Conservation (phyloP, 2,888 invertebrate species). For the Ophonus ardosiacus region DNA sequence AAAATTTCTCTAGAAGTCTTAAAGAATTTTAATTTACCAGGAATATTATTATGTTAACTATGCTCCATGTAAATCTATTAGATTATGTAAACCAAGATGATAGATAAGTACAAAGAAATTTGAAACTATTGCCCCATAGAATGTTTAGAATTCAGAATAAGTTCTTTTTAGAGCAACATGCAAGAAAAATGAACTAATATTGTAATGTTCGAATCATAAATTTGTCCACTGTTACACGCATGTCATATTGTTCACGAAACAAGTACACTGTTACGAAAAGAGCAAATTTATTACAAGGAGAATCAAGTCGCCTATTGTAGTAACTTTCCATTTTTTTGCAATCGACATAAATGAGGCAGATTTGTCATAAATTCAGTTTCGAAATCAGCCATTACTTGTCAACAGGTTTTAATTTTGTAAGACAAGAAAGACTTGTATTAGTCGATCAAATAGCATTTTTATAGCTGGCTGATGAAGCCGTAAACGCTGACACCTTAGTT, state of each 20-base stretch:
- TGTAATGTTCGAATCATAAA: constrained; percentile 26
- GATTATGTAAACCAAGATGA: neutral
- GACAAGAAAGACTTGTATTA: constrained; percentile 38
- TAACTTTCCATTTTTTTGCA: constrained; percentile 60
- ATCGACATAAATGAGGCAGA: constrained; percentile 59
- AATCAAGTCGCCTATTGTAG: constrained; percentile 42
- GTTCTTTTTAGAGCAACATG: neutral
- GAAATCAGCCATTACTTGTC: constrained; percentile 57
- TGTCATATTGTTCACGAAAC: constrained; percentile 45
- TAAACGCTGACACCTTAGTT: constrained; percentile 21
- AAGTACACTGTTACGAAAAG: constrained; percentile 54
- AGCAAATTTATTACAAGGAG: constrained; percentile 56
- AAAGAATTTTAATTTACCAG: no score
- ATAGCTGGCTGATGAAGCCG: constrained; percentile 32
- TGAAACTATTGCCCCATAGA: neutral
- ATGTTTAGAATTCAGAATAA: neutral
- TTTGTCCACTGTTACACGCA: constrained; percentile 34
- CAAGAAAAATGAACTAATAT: constrained; percentile 35
- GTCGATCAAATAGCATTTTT: constrained; percentile 55
- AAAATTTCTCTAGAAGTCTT: no score
- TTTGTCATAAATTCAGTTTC: constrained; percentile 58
- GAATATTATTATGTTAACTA: neutral
- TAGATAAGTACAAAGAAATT: constrained; percentile 1
- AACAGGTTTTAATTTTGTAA: constrained; percentile 54
- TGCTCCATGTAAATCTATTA: neutral